Evolutionary conservation across 2,797 vertebrate species (phyloP), one percentile per base, ranked within the genome.

Genomic region (Mus spretus): DNA sequence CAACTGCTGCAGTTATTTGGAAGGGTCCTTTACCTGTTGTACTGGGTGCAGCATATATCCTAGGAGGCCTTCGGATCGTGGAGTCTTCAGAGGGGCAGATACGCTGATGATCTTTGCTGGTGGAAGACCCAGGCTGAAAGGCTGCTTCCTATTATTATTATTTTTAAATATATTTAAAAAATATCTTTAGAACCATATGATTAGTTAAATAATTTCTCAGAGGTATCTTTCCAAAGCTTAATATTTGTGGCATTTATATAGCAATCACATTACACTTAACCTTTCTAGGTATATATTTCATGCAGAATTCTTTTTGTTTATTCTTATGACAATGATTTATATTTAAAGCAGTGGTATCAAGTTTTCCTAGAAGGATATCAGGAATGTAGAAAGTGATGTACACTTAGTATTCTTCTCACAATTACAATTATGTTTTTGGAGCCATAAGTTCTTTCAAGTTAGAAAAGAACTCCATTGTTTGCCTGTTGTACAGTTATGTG

Each of bases 231-330:
- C 26, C 55, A 96, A 24, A 61, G 24, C 9, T 84, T 93, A 65
- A 37, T 84, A 79, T 89, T 88, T 79, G 6, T 85, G 34, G 84
- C 13, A 24, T 57, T 92, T 79, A 26, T 87, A 61, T 44, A 79
- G 37, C 89, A 96, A 82, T 82, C 37, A n/a, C 57, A 47, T 37
- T 82, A 88, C 40, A 80, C 28, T 74, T 93, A 63, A 4, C 31
- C 8, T 74, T 94, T 92, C 28, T 90, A 47, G 47, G 74, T 81
- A 14, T 91, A 13, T 91, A 80, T 11, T 61, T 34, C 20, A 22
- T 65, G 63, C 8, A 78, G 57, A 94, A 94, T 96, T 88, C 90
- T 94, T 93, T 22, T 96, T 95, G 1, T 93, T 94, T 84, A 83
- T 89, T 96, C 92, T n/a, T 94, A 82, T 85, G 63, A 55, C 22